Percentiles rank a stretch among this genome's conserved stretches.
phyloP scores from a whole-genome alignment of 2,113 vertebrate species.

The Lophius piscatorius region DNA sequence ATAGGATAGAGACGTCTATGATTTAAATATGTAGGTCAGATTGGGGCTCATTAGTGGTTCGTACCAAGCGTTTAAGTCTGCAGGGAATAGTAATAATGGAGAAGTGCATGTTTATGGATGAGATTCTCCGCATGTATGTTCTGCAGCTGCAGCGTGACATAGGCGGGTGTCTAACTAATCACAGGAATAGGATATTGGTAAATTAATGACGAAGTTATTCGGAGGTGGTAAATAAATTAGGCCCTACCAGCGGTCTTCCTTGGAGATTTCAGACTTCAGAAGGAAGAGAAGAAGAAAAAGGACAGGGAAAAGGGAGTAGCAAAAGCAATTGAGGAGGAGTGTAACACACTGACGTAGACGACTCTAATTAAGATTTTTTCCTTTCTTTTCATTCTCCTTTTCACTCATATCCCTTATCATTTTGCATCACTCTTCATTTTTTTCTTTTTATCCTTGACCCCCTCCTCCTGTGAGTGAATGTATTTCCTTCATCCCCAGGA shows the following conservation, averaged over 20 bases:
- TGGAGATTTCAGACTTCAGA: slow-evolving; percentile 65
- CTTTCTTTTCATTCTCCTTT: slow-evolving; percentile 7
- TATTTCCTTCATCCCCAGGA: slow-evolving; percentile 26
- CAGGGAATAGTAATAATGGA: slow-evolving; percentile 55
- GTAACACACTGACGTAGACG: slow-evolving; percentile 26
- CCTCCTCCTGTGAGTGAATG: slow-evolving; percentile 3
- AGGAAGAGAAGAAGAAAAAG: slow-evolving; percentile 55
- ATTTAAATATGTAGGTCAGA: slow-evolving; percentile 68
- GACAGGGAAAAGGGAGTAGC: slow-evolving; percentile 27
- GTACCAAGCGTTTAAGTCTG: slow-evolving; percentile 49
- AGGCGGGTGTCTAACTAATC: slow-evolving; percentile 49
- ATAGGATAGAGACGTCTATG: slow-evolving; percentile 41
- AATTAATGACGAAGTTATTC: slow-evolving; percentile 66
- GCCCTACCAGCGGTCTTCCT: slow-evolving; percentile 47
- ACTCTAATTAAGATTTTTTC: slow-evolving; percentile 29
- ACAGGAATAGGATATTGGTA: slow-evolving; percentile 56
- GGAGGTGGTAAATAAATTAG: slow-evolving; percentile 70
- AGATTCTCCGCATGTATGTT: slow-evolving; percentile 35
- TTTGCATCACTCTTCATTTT: slow-evolving; percentile 14
- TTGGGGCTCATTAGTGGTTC: slow-evolving; percentile 67
- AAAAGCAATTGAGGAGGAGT: slow-evolving; percentile 28
- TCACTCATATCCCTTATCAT: slow-evolving; percentile 7
- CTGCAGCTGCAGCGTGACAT: slow-evolving; percentile 15
- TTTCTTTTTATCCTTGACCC: neutral
- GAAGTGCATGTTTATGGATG: slow-evolving; percentile 64